phyloP scores from a whole-genome alignment of 2,113 vertebrate species.

The Oryzias woworae region DNA sequence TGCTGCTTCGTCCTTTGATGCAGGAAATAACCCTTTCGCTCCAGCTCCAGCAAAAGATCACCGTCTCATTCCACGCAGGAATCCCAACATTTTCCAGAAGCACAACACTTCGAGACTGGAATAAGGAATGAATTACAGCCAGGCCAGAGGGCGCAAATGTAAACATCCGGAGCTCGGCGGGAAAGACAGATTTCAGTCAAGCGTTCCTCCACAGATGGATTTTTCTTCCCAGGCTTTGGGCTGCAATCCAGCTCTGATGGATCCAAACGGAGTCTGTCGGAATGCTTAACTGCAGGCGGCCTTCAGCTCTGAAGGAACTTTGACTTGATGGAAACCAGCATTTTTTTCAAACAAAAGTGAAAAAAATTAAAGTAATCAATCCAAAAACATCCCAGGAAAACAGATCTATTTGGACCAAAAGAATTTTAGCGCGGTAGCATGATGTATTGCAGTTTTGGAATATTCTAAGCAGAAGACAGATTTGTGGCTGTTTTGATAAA shows the following conservation, averaged over 20 bases:
- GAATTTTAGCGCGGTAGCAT: too few species aligned
- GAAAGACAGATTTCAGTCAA: constrained; percentile 47
- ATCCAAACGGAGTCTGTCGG: neutral
- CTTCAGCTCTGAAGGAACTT: neutral
- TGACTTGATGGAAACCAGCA: too few species aligned
- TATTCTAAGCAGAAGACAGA: too few species aligned
- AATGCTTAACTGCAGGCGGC: neutral
- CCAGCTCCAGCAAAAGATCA: neutral
- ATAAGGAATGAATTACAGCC: constrained; percentile 50
- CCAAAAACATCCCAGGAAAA: too few species aligned
- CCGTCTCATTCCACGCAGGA: constrained; percentile 12
- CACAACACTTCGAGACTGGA: constrained; percentile 10
- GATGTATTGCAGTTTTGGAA: too few species aligned
- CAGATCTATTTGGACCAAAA: too few species aligned
- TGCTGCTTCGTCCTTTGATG: constrained; percentile 4
- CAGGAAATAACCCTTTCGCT: neutral
- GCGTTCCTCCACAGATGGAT: constrained; percentile 53
- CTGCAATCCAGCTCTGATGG: neutral
- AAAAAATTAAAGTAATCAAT: too few species aligned
- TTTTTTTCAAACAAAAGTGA: too few species aligned
- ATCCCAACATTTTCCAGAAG: constrained; percentile 1
- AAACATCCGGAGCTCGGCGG: constrained; percentile 50
- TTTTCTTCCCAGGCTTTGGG: constrained; percentile 42
- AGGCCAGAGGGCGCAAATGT: constrained; percentile 47
- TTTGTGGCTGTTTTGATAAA: too few species aligned